A percentile compares a stretch with the other conserved stretches of the same genome.
Conservation (phyloP, 2,888 invertebrate genomes). For the Neocrepidodera transversa region DNA sequence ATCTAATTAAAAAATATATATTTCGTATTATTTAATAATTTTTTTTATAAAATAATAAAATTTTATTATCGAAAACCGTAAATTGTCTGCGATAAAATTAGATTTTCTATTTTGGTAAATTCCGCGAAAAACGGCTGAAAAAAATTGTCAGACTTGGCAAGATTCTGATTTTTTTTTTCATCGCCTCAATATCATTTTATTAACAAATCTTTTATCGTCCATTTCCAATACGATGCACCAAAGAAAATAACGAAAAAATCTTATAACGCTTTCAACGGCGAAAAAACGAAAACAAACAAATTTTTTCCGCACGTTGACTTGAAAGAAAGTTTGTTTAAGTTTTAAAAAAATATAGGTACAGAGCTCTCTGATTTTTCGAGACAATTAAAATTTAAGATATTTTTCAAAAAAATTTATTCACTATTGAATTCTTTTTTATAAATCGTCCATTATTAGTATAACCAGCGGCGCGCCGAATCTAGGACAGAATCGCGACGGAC, state of each 20-base stretch:
- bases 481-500: too few species aligned
- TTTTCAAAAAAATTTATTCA: too few species aligned
- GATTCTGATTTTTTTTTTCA: conserved; percentile 28
- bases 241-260: conserved; percentile 5
- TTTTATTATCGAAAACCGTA: conserved; percentile 20
- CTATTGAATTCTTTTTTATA: too few species aligned
- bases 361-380: too few species aligned
- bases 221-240: conserved; percentile 12
- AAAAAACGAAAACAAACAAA: conserved; percentile 3
- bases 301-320: conserved; percentile 1
- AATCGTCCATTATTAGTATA: too few species aligned
- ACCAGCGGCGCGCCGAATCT: too few species aligned
- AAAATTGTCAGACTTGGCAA: conserved; percentile 33
- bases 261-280: conserved; percentile 14
- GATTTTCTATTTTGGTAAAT: conserved; percentile 30
- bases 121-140: conserved; percentile 28
- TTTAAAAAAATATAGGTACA: too few species aligned
- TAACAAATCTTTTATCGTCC: conserved; percentile 18
- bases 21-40: background rate
- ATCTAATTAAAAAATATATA: too few species aligned
- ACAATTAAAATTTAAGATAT: too few species aligned
- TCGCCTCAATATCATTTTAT: conserved; percentile 27
- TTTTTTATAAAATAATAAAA: conserved; percentile 14
- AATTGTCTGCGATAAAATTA: conserved; percentile 28
- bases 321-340: too few species aligned